A percentile compares a stretch with the other conserved stretches of the same genome.
Conservation (phyloP, 2,113 vertebrate species). For the Elanoides forficatus region DNA sequence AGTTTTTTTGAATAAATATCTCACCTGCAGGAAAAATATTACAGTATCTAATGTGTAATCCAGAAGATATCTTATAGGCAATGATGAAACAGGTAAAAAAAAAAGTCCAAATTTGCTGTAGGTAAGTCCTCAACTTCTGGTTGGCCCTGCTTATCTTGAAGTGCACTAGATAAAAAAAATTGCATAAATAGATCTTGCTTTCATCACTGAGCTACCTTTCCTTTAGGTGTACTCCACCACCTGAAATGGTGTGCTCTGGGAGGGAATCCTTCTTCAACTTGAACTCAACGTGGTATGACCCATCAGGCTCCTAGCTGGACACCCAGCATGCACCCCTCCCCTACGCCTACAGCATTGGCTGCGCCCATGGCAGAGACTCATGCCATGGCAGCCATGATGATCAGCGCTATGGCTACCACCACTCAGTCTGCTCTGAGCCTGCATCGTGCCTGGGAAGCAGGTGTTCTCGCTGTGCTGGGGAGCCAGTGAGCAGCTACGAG, state of each 20-base stretch:
- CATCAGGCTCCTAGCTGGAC: neutral
- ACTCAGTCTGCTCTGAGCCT: fast-evolving
- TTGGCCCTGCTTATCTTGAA: neutral
- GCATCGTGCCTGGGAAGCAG: neutral
- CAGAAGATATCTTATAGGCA: neutral
- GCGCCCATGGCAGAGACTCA: fast-evolving
- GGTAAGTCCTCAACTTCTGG: neutral
- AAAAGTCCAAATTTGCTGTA: neutral
- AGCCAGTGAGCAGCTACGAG: neutral
- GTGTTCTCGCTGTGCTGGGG: neutral
- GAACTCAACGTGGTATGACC: neutral
- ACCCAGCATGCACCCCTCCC: fast-evolving
- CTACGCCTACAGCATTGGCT: fast-evolving
- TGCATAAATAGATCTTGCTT: neutral
- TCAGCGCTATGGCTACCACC: fast-evolving
- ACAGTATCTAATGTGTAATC: neutral
- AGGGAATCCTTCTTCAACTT: neutral
- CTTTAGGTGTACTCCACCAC: neutral
- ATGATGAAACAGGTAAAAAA: fast-evolving
- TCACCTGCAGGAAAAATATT: neutral
- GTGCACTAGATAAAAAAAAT: neutral
- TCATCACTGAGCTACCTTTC: too few relatives aligned
- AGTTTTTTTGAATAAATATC: neutral
- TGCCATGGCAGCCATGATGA: neutral
- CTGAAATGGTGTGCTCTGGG: neutral